Conservation (phyloP, 2,113 vertebrate species). For the Trochalopteron elliotii region DNA sequence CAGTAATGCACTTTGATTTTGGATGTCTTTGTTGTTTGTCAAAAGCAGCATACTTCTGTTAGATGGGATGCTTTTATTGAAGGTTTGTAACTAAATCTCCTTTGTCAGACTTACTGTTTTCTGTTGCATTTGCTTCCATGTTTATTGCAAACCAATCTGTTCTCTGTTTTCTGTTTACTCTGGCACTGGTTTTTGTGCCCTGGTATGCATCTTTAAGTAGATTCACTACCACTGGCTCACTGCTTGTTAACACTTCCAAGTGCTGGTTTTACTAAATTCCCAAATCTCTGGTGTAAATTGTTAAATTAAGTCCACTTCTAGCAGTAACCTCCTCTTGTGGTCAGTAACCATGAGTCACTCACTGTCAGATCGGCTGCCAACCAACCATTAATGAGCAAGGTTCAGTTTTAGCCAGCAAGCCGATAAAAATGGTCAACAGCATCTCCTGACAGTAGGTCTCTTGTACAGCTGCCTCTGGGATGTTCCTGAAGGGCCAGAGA, state of each 20-base stretch:
- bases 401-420: neutral
- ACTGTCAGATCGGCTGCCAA: neutral
- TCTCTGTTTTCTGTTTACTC: slow-evolving; percentile 31
- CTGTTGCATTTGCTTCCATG: slow-evolving; percentile 27
- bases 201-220: slow-evolving; percentile 19
- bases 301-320: neutral
- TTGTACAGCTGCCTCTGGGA: neutral
- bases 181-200: neutral
- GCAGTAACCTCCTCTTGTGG: neutral
- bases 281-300: neutral
- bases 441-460: neutral
- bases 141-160: slow-evolving; percentile 25
- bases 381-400: neutral
- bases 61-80: neutral
- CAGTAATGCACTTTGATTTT: neutral
- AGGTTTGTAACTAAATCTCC: neutral
- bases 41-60: neutral
- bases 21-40: neutral
- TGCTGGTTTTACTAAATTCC: neutral
- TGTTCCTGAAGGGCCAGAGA: neutral
- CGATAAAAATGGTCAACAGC: neutral
- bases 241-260: slow-evolving; percentile 37
- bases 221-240: neutral
- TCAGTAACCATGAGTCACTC: neutral
- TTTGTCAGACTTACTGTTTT: neutral